Evolutionary conservation across 2,113 vertebrate genomes (phyloP).

Genomic region (Eolophus roseicapilla): DNA sequence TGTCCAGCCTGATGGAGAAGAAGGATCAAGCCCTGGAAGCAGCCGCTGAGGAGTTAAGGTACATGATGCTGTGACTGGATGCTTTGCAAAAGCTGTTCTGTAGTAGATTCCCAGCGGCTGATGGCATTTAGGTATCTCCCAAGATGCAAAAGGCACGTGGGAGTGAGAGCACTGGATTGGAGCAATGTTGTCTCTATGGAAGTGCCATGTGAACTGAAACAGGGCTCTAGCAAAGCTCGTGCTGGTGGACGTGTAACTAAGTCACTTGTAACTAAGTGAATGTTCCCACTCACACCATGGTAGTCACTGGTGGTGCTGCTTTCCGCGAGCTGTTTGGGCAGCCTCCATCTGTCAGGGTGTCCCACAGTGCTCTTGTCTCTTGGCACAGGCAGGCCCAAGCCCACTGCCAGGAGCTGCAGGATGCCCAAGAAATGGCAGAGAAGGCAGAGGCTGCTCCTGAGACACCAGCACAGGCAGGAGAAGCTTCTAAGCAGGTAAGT

Average conservation of each 20-base stretch:
- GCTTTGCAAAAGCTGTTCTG: background rate
- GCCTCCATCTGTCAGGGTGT: rapidly evolving
- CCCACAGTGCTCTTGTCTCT: background rate
- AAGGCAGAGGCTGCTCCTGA: background rate
- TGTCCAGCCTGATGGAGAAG: constrained; percentile 63
- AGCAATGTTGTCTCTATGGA: background rate
- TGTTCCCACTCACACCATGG: background rate
- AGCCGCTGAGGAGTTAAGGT: constrained; percentile 72
- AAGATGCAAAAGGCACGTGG: rapidly evolving
- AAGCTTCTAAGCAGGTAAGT: background rate
- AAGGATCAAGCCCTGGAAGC: constrained; percentile 70
- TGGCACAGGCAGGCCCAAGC: constrained; percentile 40
- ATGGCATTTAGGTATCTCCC: background rate
- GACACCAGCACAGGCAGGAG: background rate
- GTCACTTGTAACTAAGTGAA: background rate
- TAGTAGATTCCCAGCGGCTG: background rate
- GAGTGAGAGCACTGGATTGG: background rate
- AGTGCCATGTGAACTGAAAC: rapidly evolving
- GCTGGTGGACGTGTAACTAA: background rate
- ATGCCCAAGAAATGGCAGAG: background rate
- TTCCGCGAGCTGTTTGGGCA: background rate
- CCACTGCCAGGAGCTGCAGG: background rate
- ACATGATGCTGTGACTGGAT: rapidly evolving
- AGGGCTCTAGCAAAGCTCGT: background rate
- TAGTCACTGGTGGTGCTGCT: background rate